These are phyloP conservation scores for Penaeus indicus DNA, from an alignment of 1,140 invertebrate species.

Conservation along the genomic window DNA sequence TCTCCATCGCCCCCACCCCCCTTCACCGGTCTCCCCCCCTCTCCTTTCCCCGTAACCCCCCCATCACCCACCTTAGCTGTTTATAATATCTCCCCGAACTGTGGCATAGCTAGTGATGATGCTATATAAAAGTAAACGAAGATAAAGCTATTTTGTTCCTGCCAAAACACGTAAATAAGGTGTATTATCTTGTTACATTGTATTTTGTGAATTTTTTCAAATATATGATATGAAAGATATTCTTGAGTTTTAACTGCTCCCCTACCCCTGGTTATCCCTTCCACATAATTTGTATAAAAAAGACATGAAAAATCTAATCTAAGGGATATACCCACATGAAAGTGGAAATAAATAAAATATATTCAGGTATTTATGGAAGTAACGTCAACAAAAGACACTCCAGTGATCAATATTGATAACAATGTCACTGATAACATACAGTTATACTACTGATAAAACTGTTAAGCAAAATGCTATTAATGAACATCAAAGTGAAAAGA, in stretches of 20 bases:
- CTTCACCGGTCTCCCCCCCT: too few species aligned
- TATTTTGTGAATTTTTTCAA: constrained; percentile 64
- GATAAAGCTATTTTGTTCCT: constrained; percentile 10
- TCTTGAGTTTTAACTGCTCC: not conserved
- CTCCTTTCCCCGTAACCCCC: not conserved
- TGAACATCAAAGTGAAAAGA: too few species aligned
- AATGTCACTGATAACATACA: too few species aligned
- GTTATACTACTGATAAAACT: too few species aligned
- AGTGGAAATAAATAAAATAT: too few species aligned
- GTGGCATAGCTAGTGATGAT: constrained; percentile 55
- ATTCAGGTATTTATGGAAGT: too few species aligned
- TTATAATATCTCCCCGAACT: constrained; percentile 38
- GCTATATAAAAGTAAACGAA: constrained; percentile 31
- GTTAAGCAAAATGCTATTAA: too few species aligned
- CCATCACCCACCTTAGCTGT: constrained; percentile 32
- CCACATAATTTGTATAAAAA: not conserved
- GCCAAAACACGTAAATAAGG: constrained; percentile 46
- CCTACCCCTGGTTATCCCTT: not conserved
- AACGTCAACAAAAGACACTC: too few species aligned
- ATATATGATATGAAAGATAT: constrained; percentile 60
- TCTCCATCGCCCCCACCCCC: too few species aligned
- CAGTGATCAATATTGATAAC: too few species aligned
- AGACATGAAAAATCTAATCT: not conserved
- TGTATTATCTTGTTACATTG: constrained; percentile 59
- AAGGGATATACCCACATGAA: not conserved